Conservation (phyloP, 1,140 invertebrate genomes). For the Solen grandis region DNA sequence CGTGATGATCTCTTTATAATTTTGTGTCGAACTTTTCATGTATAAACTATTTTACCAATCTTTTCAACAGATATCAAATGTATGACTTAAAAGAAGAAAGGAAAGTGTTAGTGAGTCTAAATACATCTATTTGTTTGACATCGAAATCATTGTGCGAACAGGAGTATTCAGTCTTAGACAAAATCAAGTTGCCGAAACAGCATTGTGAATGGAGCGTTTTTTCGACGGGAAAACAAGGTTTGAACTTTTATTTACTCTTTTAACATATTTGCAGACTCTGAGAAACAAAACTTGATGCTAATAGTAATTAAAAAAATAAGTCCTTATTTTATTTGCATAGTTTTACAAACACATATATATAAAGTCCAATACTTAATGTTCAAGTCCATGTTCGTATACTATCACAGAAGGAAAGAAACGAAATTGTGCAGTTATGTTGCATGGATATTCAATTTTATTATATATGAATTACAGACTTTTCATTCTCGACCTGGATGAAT, state of each 20-base stretch:
- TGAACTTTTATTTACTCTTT: no score
- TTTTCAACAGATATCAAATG: not conserved
- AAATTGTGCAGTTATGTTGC: not conserved
- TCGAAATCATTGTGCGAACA: not conserved
- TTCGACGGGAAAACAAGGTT: not conserved
- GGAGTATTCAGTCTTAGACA: not conserved
- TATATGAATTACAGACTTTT: not conserved
- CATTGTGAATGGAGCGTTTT: not conserved
- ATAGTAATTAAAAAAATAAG: no score
- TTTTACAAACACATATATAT: no score
- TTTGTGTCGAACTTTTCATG: not conserved
- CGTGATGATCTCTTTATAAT: not conserved
- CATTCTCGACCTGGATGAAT: not conserved
- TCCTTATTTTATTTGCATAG: no score
- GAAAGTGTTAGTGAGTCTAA: not conserved
- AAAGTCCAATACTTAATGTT: not conserved
- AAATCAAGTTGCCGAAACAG: not conserved
- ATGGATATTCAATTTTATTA: not conserved
- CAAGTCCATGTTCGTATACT: not conserved
- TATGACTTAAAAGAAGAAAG: not conserved
- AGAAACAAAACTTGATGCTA: no score
- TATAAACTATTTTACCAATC: no score
- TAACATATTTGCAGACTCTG: no score
- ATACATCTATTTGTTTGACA: not conserved
- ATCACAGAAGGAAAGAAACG: no score